Evolutionary conservation across 2,113 vertebrate genomes (phyloP).

Genomic region (Noctilio leporinus): DNA sequence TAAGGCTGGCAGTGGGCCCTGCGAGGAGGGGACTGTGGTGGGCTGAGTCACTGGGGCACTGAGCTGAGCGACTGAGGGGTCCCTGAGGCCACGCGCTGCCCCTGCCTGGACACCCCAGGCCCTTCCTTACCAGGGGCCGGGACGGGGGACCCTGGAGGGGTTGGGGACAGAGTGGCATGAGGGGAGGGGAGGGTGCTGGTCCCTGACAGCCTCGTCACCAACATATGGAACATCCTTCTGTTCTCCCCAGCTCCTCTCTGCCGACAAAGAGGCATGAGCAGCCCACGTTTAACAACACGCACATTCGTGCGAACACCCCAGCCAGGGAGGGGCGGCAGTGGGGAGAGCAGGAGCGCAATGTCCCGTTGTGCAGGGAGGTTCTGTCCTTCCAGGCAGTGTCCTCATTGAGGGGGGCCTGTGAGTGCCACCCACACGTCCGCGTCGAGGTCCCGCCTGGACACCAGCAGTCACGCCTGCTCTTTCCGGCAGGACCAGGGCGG

Average conservation of each 20-base stretch:
- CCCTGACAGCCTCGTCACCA: not conserved
- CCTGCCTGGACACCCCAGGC: not conserved
- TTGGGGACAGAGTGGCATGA: not conserved
- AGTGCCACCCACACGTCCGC: accelerated
- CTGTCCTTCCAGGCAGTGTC: accelerated
- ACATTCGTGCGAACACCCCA: accelerated
- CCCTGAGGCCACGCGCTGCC: accelerated
- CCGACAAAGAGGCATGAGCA: not conserved
- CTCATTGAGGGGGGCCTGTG: accelerated
- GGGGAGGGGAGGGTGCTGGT: accelerated
- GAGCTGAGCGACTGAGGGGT: not conserved
- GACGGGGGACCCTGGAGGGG: accelerated
- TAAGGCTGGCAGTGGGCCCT: not conserved
- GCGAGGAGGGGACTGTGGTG: accelerated
- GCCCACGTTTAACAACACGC: not conserved
- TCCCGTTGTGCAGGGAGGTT: not conserved
- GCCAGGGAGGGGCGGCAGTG: not conserved
- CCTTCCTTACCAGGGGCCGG: not conserved
- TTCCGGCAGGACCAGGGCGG: accelerated
- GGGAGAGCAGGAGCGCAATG: accelerated
- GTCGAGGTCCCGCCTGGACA: accelerated
- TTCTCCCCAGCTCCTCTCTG: not conserved
- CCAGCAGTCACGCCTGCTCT: accelerated
- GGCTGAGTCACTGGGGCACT: accelerated
- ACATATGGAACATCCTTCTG: not conserved